Conservation (phyloP, 2,888 invertebrate genomes). For the Zaprionus lineosus region DNA sequence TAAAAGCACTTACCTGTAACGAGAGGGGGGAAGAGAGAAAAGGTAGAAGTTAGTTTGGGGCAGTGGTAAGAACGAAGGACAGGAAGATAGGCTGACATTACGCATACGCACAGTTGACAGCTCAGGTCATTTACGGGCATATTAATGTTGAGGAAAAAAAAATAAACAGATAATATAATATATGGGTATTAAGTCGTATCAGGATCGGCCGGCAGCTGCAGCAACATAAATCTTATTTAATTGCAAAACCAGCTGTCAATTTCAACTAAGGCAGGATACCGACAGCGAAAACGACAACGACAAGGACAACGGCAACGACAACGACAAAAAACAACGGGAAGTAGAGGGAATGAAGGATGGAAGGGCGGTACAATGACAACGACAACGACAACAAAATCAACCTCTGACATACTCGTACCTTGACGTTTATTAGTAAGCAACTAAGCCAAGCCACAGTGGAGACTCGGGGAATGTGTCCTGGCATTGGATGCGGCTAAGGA, state of each 20-base stretch:
- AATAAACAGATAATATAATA: constrained; percentile 17
- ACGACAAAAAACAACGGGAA: constrained; percentile 1
- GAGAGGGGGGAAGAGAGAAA: not conserved
- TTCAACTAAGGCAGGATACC: constrained; percentile 50
- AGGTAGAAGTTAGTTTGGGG: constrained; percentile 23
- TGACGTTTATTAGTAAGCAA: constrained; percentile 65
- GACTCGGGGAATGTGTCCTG: constrained; percentile 20
- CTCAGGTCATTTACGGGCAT: constrained; percentile 56
- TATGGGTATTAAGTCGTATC: constrained; percentile 21
- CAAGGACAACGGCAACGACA: constrained; percentile 13
- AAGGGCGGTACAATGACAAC: constrained; percentile 7
- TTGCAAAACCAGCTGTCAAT: constrained; percentile 75
- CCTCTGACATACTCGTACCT: constrained; percentile 49
- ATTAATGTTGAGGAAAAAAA: constrained; percentile 53
- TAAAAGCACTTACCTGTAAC: constrained; percentile 45
- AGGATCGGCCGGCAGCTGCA: constrained; percentile 27
- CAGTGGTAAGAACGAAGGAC: not conserved
- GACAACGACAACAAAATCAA: constrained; percentile 39
- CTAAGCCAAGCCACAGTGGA: constrained; percentile 19
- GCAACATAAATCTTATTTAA: constrained; percentile 74
- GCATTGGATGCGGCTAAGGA: constrained; percentile 10
- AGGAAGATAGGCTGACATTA: constrained; percentile 11
- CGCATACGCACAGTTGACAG: constrained; percentile 54
- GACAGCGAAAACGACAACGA: constrained; percentile 10
- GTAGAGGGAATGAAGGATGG: too few species aligned